Percentiles rank a stretch among this genome's conserved stretches.
phyloP scores from a whole-genome alignment of 2,797 vertebrate species.

The Megalops cyprinoides region DNA sequence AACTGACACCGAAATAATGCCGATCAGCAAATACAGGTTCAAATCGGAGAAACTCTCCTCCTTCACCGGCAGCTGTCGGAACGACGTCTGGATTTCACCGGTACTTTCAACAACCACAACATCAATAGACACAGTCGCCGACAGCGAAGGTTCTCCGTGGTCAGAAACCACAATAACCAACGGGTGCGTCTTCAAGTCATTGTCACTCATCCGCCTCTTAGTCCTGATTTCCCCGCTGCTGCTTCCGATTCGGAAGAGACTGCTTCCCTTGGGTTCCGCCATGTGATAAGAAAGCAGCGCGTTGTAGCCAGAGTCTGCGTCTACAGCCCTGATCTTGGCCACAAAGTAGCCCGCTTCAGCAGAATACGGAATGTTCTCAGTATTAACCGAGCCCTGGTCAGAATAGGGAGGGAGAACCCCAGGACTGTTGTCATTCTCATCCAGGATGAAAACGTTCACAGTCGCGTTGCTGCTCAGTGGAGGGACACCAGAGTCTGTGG shows the following conservation, averaged over 20 bases:
- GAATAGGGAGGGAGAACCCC: constrained; percentile 74
- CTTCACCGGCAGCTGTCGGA: constrained; percentile 59
- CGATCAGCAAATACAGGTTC: constrained; percentile 69
- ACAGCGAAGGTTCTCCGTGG: constrained; percentile 66
- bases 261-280: constrained; percentile 63
- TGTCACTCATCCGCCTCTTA: constrained; percentile 66
- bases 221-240: constrained; percentile 66
- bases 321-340: constrained; percentile 66
- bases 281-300: constrained; percentile 66
- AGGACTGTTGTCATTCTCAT: constrained; percentile 67
- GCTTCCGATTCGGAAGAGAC: constrained; percentile 65
- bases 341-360: constrained; percentile 67
- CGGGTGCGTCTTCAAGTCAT: constrained; percentile 64
- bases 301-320: constrained; percentile 72
- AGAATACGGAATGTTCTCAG: constrained; percentile 76
- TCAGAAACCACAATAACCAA: constrained; percentile 65
- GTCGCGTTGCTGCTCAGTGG: constrained; percentile 61
- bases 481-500: constrained; percentile 65
- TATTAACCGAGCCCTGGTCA: constrained; percentile 76
- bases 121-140: constrained; percentile 67
- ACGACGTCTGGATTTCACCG: constrained; percentile 57
- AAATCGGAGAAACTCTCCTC: constrained; percentile 64
- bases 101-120: constrained; percentile 63
- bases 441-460: constrained; percentile 61
- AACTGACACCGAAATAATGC: constrained; percentile 63